A percentile compares a stretch with the other conserved stretches of the same genome.
Evolutionary conservation across 2,888 invertebrate genomes (phyloP).

Genomic region (Liodrosophila aerea): DNA sequence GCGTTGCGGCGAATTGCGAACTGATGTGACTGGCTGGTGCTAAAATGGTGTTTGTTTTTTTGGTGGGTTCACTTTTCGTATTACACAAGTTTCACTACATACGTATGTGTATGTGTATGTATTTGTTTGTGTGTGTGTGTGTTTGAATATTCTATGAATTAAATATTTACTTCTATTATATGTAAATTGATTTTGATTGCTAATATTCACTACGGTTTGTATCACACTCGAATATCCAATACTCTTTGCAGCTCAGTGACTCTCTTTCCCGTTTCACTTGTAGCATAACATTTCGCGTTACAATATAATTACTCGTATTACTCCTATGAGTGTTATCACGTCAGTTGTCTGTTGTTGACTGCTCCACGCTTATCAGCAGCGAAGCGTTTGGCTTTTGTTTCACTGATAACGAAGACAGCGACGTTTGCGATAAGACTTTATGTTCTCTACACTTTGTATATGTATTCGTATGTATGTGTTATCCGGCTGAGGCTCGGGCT

Average conservation of each 20-base stretch:
- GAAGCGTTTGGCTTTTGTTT: slow-evolving; percentile 38
- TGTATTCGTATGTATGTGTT: slow-evolving; percentile 12
- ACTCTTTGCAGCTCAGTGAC: slow-evolving; percentile 35
- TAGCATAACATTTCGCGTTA: slow-evolving; percentile 62
- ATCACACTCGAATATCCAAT: slow-evolving; percentile 53
- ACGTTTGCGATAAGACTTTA: slow-evolving; percentile 34
- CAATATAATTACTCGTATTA: slow-evolving; percentile 27
- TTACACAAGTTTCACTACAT: slow-evolving; percentile 33
- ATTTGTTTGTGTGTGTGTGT: slow-evolving; percentile 5
- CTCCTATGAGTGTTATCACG: slow-evolving; percentile 30
- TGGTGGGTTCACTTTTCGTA: slow-evolving; percentile 47
- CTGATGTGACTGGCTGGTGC: slow-evolving; percentile 19
- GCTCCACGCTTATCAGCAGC: slow-evolving; percentile 53
- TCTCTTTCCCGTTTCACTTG: slow-evolving; percentile 35
- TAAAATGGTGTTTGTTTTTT: slow-evolving; percentile 17
- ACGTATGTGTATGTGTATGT: background rate
- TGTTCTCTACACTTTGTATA: slow-evolving; percentile 11
- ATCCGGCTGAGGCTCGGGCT: slow-evolving; percentile 16
- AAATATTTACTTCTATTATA: slow-evolving; percentile 2
- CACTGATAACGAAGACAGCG: slow-evolving; percentile 33
- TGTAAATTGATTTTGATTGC: slow-evolving; percentile 11
- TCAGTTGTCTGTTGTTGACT: slow-evolving; percentile 32
- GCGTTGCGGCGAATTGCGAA: slow-evolving; percentile 49
- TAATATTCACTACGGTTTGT: slow-evolving; percentile 11
- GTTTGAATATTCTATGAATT: no score